Evolutionary conservation across 2,888 invertebrate species (phyloP).

Genomic region (Orthonychiurus folsomi): DNA sequence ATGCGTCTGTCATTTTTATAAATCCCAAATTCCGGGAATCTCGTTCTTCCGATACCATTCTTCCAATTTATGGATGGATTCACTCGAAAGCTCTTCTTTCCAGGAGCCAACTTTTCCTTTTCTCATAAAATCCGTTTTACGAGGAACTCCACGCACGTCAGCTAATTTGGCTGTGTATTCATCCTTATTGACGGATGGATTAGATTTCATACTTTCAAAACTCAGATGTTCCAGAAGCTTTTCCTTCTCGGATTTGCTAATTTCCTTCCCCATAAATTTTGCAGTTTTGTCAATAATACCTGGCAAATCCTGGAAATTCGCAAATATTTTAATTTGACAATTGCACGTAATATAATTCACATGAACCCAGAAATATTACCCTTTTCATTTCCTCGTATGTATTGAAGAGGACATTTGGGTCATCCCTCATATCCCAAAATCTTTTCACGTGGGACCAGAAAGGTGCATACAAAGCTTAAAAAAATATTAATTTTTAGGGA

Average conservation of each 20-base stretch:
- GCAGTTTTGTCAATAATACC: constrained; percentile 61
- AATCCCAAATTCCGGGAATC: constrained; percentile 29
- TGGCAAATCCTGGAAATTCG: constrained; percentile 55
- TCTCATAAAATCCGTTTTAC: constrained; percentile 52
- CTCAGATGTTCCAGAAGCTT: constrained; percentile 63
- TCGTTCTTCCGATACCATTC: constrained; percentile 50
- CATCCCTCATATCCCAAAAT: constrained; percentile 62
- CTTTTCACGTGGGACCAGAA: constrained; percentile 36
- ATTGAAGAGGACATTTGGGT: constrained; percentile 64
- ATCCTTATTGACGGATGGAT: constrained; percentile 67
- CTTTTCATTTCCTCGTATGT: constrained; percentile 74
- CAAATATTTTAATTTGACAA: too few relatives aligned
- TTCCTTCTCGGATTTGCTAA: constrained; percentile 58
- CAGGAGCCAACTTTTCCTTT: constrained; percentile 74
- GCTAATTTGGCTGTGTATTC: constrained; percentile 42
- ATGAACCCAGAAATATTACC: constrained; percentile 36
- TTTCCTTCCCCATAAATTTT: constrained; percentile 57
- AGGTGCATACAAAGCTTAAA: constrained; percentile 29
- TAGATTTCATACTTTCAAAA: constrained; percentile 72
- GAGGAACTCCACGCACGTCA: constrained; percentile 42
- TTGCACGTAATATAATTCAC: neutral
- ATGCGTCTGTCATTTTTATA: too few relatives aligned
- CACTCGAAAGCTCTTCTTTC: constrained; percentile 63
- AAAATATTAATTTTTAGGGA: constrained; percentile 3
- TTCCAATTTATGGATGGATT: constrained; percentile 62